These are phyloP conservation scores for Hippotragus niger DNA, from an alignment of 2,113 vertebrate species.

Conservation along the genomic window DNA sequence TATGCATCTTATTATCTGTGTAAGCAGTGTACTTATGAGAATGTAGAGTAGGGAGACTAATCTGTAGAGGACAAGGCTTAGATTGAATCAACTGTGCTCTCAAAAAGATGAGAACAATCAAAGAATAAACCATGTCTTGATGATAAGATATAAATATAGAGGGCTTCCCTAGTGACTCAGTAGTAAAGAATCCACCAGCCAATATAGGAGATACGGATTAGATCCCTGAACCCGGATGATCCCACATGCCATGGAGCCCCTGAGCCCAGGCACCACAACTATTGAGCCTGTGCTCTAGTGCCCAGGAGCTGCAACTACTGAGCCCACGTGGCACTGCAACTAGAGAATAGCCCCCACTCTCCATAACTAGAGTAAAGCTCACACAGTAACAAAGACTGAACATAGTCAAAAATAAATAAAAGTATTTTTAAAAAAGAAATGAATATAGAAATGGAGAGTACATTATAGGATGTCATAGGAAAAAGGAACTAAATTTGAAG, in stretches of 20 bases:
- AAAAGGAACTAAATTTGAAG: not conserved
- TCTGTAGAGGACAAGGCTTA: not conserved
- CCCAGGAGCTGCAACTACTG: accelerated
- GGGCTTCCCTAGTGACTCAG: not conserved
- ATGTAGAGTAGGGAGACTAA: not conserved
- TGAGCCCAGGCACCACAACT: not conserved
- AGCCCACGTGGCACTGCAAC: not conserved
- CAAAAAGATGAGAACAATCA: not conserved
- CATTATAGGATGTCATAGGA: not conserved
- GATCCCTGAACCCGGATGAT: not conserved
- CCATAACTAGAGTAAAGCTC: not conserved
- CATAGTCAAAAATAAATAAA: not conserved
- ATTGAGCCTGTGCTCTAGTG: not conserved
- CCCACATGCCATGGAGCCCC: not conserved
- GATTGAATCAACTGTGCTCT: not conserved
- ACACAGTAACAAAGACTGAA: not conserved
- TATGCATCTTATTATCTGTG: too few species aligned
- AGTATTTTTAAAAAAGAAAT: not conserved
- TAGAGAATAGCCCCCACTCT: not conserved
- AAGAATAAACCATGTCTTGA: too few species aligned
- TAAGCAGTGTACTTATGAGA: not conserved
- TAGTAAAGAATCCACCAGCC: not conserved
- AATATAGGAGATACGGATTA: not conserved
- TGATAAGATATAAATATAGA: not conserved
- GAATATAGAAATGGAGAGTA: not conserved